These are phyloP conservation scores for Bacillus rossius DNA, from an alignment of 1,140 invertebrate genomes.

Conservation along the genomic window DNA sequence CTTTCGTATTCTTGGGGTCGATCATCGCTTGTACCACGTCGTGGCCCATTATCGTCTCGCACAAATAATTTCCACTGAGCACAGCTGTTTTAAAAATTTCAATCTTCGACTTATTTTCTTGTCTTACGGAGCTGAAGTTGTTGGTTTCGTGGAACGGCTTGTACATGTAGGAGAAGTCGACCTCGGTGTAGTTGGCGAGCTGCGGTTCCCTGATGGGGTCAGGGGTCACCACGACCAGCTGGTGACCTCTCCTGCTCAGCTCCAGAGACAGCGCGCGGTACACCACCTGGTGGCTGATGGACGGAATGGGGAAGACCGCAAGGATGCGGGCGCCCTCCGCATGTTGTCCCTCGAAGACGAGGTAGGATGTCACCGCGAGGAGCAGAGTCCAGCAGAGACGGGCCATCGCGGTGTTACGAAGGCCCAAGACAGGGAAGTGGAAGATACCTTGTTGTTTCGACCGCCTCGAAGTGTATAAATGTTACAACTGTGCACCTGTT, in stretches of 20 bases:
- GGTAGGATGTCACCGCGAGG: too few relatives aligned
- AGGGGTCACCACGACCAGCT: constrained; percentile 49
- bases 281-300: constrained; percentile 51
- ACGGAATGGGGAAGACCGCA: constrained; percentile 43
- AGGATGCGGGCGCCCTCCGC: constrained; percentile 20
- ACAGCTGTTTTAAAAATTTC: not conserved
- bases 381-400: too few relatives aligned
- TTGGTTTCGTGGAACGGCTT: not conserved
- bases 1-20: not conserved
- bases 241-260: constrained; percentile 47
- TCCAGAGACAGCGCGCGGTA: constrained; percentile 47
- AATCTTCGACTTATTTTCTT: not conserved
- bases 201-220: constrained; percentile 42
- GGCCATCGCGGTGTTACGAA: too few relatives aligned
- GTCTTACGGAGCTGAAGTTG: not conserved
- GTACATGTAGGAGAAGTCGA: constrained; percentile 24
- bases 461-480: too few relatives aligned
- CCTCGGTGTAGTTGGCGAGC: constrained; percentile 46
- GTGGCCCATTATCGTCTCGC: not conserved
- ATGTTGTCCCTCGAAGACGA: too few relatives aligned
- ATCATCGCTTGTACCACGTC: not conserved
- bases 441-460: too few relatives aligned
- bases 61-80: not conserved
- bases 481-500: too few relatives aligned
- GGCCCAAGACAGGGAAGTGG: too few relatives aligned